Evolutionary conservation across 2,113 vertebrate species (phyloP).

Genomic region (Ceratotherium simum): DNA sequence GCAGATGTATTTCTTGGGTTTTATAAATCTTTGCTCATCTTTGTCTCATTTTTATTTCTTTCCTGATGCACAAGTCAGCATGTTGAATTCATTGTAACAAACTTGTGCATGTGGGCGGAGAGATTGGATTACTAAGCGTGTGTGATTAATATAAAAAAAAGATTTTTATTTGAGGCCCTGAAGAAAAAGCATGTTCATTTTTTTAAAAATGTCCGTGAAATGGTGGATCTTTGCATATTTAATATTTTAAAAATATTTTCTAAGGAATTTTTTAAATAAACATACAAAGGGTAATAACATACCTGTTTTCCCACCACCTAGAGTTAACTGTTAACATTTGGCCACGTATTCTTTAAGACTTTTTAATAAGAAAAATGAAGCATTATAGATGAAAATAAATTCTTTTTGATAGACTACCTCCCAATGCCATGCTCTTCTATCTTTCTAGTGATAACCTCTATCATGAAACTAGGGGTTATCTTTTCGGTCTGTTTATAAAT

Average conservation of each 20-base stretch:
- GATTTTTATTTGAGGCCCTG: background rate
- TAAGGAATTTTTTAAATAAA: background rate
- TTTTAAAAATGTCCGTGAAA: background rate
- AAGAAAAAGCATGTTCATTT: slow-evolving; percentile 11
- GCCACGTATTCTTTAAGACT: background rate
- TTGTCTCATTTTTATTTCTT: slow-evolving; percentile 49
- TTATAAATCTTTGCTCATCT: slow-evolving; percentile 26
- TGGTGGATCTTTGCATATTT: background rate
- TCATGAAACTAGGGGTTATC: background rate
- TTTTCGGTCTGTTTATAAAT: background rate
- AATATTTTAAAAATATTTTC: background rate
- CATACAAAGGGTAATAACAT: background rate
- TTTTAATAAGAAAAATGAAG: background rate
- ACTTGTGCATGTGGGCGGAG: background rate
- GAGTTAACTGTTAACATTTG: background rate
- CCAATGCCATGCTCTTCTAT: background rate
- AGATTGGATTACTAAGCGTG: background rate
- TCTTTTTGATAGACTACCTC: background rate
- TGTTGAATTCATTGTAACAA: slow-evolving; percentile 19
- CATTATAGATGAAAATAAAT: slow-evolving; percentile 15
- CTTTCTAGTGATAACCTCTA: background rate
- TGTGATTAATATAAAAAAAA: slow-evolving; percentile 2
- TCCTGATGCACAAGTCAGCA: background rate
- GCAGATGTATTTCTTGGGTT: background rate
- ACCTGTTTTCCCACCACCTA: background rate